Evolutionary conservation across 1,140 invertebrate species (phyloP).

Genomic region (Lepidurus packardi): DNA sequence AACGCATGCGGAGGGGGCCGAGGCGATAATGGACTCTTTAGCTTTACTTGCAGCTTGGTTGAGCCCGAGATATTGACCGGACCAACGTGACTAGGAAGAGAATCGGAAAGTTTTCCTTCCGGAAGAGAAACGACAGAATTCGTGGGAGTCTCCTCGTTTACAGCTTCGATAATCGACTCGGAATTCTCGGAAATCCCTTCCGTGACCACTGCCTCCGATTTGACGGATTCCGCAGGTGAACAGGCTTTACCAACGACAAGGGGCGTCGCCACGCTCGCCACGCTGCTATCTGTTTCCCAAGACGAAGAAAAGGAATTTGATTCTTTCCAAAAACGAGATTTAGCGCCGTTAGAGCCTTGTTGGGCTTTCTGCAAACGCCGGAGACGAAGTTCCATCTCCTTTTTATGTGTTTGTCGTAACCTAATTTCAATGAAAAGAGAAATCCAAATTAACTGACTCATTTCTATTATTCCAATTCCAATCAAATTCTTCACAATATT

Average conservation of each 20-base stretch:
- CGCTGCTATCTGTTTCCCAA: background rate
- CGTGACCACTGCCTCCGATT: background rate
- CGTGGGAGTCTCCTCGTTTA: background rate
- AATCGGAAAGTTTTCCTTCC: background rate
- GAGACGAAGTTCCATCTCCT: slow-evolving; percentile 43
- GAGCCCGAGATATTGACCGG: slow-evolving; percentile 27
- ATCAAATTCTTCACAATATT: too few species aligned
- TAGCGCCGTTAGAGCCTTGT: background rate
- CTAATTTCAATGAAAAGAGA: slow-evolving; percentile 42
- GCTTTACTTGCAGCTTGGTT: slow-evolving; percentile 17
- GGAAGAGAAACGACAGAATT: slow-evolving; percentile 21
- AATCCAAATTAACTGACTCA: slow-evolving; percentile 4
- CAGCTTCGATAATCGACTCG: background rate
- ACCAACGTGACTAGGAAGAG: slow-evolving; percentile 25
- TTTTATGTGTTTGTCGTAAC: slow-evolving; percentile 43
- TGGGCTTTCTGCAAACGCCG: slow-evolving; percentile 43
- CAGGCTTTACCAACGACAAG: background rate
- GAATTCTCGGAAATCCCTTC: background rate
- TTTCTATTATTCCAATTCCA: background rate
- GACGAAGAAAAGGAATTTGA: background rate
- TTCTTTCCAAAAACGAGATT: background rate
- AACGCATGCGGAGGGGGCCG: slow-evolving; percentile 36
- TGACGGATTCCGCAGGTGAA: background rate
- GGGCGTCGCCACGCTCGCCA: background rate
- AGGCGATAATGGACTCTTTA: slow-evolving; percentile 30